These are phyloP conservation scores for Diarsia brunnea DNA, from an alignment of 2,888 invertebrate genomes.

Conservation along the genomic window DNA sequence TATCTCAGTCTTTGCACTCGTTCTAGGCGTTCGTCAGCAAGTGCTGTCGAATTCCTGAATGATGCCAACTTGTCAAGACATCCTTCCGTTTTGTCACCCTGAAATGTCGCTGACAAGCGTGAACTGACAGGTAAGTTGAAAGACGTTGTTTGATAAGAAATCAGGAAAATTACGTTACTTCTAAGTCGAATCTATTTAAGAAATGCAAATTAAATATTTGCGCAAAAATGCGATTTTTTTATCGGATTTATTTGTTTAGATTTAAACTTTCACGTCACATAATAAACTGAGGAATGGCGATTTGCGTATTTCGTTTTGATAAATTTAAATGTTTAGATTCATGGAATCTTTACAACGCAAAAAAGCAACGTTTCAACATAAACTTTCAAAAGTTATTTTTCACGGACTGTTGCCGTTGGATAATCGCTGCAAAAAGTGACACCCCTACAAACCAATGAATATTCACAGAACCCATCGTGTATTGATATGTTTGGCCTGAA, in stretches of 20 bases:
- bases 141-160: not conserved
- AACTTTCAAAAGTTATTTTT: constrained; percentile 10
- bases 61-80: constrained; percentile 16
- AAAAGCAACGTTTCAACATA: not conserved
- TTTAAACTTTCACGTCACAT: constrained; percentile 2
- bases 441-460: constrained; percentile 74
- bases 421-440: constrained; percentile 47
- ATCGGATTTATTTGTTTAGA: constrained; percentile 7
- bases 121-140: not conserved
- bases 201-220: constrained; percentile 23
- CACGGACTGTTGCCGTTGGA: constrained; percentile 16
- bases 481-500: constrained; percentile 78
- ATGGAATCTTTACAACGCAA: not conserved
- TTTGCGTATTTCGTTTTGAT: constrained; percentile 15
- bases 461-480: constrained; percentile 77
- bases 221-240: not conserved
- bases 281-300: constrained; percentile 4
- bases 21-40: not conserved
- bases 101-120: not conserved
- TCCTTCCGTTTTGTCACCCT: not conserved
- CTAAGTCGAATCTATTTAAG: not conserved
- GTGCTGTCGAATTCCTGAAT: not conserved
- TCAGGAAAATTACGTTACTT: not conserved
- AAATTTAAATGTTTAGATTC: not conserved
- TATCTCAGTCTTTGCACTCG: not conserved